A percentile compares a stretch with the other conserved stretches of the same genome.
These are phyloP conservation scores for Myiozetetes cayanensis DNA, from an alignment of 2,113 vertebrate genomes.

Conservation along the genomic window DNA sequence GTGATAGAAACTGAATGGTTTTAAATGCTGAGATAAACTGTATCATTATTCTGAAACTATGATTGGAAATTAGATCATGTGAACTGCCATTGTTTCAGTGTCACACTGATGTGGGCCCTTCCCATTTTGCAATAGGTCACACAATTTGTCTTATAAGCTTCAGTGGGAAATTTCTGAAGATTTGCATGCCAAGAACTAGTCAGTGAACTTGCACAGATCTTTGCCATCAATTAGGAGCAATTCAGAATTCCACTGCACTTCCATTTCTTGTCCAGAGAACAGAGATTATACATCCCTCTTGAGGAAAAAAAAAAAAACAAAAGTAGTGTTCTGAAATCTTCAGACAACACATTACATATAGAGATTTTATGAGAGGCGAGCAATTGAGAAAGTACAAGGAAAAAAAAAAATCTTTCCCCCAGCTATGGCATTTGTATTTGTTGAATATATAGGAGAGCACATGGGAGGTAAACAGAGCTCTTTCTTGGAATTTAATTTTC, in stretches of 20 bases:
- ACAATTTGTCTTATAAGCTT: neutral
- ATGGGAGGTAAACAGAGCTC: neutral
- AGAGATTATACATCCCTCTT: neutral
- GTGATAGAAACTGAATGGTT: neutral
- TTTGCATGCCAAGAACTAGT: neutral
- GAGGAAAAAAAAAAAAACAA: neutral
- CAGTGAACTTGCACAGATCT: neutral
- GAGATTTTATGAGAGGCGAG: neutral
- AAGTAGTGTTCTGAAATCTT: neutral
- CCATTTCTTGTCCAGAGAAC: neutral
- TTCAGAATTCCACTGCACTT: neutral
- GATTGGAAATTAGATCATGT: neutral
- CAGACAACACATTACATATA: neutral
- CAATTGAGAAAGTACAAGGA: neutral
- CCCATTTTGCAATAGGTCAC: conserved; percentile 34
- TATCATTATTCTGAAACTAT: neutral
- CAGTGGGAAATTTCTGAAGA: neutral
- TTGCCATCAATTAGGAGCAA: neutral
- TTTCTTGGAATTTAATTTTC: neutral
- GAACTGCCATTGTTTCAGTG: neutral
- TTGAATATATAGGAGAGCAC: neutral
- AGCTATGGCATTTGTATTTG: neutral
- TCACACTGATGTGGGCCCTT: neutral
- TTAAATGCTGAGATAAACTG: neutral
- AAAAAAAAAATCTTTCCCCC: neutral